Evolutionary conservation across 1,140 invertebrate species (phyloP).

Genomic region (Stenopsyche tienmushanensis): DNA sequence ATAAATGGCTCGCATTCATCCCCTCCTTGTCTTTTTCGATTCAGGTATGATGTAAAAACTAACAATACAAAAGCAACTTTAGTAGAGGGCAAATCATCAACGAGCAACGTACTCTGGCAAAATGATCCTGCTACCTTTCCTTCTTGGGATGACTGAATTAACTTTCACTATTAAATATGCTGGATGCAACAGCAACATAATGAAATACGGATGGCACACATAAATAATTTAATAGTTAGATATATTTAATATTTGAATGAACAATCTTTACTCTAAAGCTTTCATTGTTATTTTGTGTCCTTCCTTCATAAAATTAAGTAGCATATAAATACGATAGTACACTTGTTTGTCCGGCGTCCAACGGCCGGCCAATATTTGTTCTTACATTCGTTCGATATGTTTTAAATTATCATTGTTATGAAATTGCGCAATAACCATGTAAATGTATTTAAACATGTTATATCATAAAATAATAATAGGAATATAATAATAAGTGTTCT

Average conservation of each 20-base stretch:
- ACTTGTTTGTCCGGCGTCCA: neutral
- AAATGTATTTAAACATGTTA: slow-evolving; percentile 11
- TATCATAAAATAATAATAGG: slow-evolving; percentile 16
- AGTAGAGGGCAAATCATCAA: slow-evolving; percentile 32
- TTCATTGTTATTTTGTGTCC: neutral
- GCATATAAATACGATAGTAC: neutral
- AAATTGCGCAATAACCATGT: slow-evolving; percentile 17
- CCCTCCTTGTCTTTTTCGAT: no score
- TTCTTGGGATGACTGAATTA: slow-evolving; percentile 50
- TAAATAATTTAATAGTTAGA: slow-evolving; percentile 17
- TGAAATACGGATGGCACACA: slow-evolving; percentile 23
- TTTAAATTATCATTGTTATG: slow-evolving; percentile 16
- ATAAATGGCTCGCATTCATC: neutral
- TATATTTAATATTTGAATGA: slow-evolving; percentile 13
- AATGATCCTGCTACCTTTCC: slow-evolving; percentile 48
- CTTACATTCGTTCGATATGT: neutral
- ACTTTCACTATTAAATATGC: neutral
- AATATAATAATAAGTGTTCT: slow-evolving; percentile 18
- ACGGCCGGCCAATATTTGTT: neutral
- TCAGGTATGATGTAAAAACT: slow-evolving; percentile 49
- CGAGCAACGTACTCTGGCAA: slow-evolving; percentile 36
- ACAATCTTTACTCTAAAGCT: neutral
- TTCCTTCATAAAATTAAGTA: slow-evolving; percentile 1
- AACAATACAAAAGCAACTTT: slow-evolving; percentile 50
- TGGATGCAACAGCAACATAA: neutral